phyloP scores from a whole-genome alignment of 2,797 vertebrate species.

The Tarsius wallacei region DNA sequence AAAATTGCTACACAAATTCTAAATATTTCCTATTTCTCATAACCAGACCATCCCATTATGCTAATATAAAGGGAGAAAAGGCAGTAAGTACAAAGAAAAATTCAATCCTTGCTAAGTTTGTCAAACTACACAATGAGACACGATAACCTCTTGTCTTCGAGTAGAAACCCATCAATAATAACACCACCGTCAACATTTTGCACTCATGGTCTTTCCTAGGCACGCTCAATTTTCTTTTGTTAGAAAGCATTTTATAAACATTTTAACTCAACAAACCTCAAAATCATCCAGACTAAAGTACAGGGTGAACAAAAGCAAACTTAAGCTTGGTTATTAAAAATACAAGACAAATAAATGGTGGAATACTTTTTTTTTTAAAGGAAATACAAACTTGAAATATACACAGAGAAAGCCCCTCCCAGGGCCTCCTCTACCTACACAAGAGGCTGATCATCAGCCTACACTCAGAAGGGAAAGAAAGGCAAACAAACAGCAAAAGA shows the following conservation, averaged over 20 bases:
- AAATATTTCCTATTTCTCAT: background rate
- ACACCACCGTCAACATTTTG: accelerated
- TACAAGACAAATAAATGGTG: background rate
- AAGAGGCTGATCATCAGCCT: background rate
- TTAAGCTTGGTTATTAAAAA: background rate
- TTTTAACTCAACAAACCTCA: background rate
- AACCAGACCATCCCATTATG: background rate
- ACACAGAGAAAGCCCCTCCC: background rate
- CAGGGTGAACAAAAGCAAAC: slow-evolving; percentile 58
- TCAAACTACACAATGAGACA: background rate
- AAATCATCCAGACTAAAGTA: background rate
- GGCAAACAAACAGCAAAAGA: too few species aligned
- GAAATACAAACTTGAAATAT: background rate
- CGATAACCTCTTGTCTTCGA: accelerated
- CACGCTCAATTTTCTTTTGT: background rate
- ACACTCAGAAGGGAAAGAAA: background rate
- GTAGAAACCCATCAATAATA: background rate
- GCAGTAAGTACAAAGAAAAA: background rate
- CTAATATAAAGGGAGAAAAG: accelerated
- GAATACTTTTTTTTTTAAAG: background rate
- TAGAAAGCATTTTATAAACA: slow-evolving; percentile 36
- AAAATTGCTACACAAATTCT: background rate
- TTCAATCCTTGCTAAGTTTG: accelerated
- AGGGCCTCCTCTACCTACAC: background rate
- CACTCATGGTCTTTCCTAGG: accelerated